A percentile compares a stretch with the other conserved stretches of the same genome.
Conservation (phyloP, 1,140 invertebrate genomes). For the Zaprionus camerounensis region DNA sequence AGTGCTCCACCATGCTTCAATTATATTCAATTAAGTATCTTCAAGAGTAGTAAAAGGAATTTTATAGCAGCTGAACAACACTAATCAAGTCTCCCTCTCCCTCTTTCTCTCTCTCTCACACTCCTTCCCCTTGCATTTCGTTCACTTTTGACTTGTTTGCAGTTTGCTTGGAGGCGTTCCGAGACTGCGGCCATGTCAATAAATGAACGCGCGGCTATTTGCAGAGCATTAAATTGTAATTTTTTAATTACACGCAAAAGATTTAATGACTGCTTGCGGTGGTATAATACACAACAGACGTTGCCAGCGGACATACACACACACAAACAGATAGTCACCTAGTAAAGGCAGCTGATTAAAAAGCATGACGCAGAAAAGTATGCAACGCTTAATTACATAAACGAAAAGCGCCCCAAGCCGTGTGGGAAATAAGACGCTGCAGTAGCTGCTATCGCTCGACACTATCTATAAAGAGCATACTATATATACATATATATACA, state of each 20-base stretch:
- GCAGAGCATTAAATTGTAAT: conserved; percentile 77
- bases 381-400: conserved; percentile 78
- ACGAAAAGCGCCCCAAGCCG: conserved; percentile 39
- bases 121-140: background rate
- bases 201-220: conserved; percentile 64
- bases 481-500: conserved; percentile 12
- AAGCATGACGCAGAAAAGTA: conserved; percentile 52
- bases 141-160: conserved; percentile 16
- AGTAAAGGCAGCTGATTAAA: conserved; percentile 51
- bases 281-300: conserved; percentile 72
- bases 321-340: conserved; percentile 5
- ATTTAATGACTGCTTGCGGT: conserved; percentile 76
- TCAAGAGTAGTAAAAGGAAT: background rate
- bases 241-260: conserved; percentile 81
- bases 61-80: background rate
- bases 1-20: background rate
- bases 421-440: conserved; percentile 13
- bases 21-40: background rate
- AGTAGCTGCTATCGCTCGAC: conserved; percentile 23
- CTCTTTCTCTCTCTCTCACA: background rate
- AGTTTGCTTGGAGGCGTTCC: conserved; percentile 3
- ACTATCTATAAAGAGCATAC: background rate
- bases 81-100: conserved; percentile 1
- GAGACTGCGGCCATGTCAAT: conserved; percentile 58
- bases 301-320: conserved; percentile 15